These are phyloP conservation scores for Emydocephalus ijimae DNA, from an alignment of 2,113 vertebrate genomes.

Conservation along the genomic window DNA sequence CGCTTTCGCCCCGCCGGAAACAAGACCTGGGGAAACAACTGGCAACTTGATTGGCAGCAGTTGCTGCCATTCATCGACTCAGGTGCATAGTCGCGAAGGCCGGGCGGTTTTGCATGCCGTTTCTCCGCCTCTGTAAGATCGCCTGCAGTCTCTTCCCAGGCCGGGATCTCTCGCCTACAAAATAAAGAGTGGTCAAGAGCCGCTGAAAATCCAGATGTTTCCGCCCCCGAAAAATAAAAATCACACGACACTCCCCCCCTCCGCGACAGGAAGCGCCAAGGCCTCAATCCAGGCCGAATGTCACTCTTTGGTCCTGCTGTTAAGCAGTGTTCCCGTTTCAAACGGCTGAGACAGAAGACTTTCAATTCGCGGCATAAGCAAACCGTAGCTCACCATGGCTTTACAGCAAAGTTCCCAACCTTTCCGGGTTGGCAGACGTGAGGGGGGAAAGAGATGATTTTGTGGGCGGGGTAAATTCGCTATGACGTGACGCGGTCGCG, in stretches of 20 bases:
- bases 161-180: background rate
- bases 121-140: background rate
- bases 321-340: background rate
- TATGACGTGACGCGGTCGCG: too few species aligned
- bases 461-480: too few species aligned
- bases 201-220: background rate
- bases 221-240: background rate
- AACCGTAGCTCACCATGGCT: background rate
- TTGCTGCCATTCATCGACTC: background rate
- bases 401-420: too few species aligned
- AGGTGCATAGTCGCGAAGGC: background rate
- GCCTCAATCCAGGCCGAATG: background rate
- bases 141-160: background rate
- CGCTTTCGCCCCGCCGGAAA: background rate
- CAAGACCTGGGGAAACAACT: background rate
- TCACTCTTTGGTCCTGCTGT: background rate
- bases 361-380: background rate
- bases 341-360: background rate
- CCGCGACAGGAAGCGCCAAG: background rate
- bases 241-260: background rate
- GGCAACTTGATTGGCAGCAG: background rate
- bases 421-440: too few species aligned
- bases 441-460: too few species aligned
- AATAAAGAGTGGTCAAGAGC: background rate
- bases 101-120: background rate